A percentile compares a stretch with the other conserved stretches of the same genome.
Conservation (phyloP, 2,888 invertebrate species). For the Aspidapion aeneum region DNA sequence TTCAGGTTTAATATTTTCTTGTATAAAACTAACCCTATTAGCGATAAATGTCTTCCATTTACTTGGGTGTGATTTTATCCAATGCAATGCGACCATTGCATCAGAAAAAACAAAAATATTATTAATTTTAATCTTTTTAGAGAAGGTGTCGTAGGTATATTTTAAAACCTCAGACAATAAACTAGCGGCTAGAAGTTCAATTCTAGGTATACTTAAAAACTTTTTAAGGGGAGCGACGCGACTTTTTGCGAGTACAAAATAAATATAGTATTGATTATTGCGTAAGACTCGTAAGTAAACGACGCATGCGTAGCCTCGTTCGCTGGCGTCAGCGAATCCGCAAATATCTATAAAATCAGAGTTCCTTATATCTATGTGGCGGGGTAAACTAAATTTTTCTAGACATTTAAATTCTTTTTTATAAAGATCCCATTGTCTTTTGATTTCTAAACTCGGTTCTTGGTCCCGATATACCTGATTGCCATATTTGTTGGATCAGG, state of each 20-base stretch:
- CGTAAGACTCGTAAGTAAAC: conserved; percentile 10
- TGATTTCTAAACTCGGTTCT: neutral
- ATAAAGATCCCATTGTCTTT: neutral
- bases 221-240: conserved; percentile 6
- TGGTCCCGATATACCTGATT: neutral
- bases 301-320: conserved; percentile 5
- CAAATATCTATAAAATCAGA: neutral
- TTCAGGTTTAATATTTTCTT: conserved; percentile 3
- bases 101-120: conserved; percentile 10
- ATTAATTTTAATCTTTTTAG: conserved; percentile 21
- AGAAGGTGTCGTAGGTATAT: conserved; percentile 7
- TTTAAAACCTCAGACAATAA: conserved; percentile 4
- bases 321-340: neutral
- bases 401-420: neutral
- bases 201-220: neutral
- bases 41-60: conserved; percentile 14
- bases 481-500: conserved; percentile 5
- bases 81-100: conserved; percentile 6
- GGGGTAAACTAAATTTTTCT: neutral
- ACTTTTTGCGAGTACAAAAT: conserved; percentile 1
- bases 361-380: neutral
- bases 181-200: conserved; percentile 4
- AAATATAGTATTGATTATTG: neutral
- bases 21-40: conserved; percentile 15
- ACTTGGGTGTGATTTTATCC: conserved; percentile 9